Percentiles rank a stretch among this genome's conserved stretches.
These are phyloP conservation scores for Rhinoptilus africanus DNA, from an alignment of 2,113 vertebrate genomes.

Conservation along the genomic window DNA sequence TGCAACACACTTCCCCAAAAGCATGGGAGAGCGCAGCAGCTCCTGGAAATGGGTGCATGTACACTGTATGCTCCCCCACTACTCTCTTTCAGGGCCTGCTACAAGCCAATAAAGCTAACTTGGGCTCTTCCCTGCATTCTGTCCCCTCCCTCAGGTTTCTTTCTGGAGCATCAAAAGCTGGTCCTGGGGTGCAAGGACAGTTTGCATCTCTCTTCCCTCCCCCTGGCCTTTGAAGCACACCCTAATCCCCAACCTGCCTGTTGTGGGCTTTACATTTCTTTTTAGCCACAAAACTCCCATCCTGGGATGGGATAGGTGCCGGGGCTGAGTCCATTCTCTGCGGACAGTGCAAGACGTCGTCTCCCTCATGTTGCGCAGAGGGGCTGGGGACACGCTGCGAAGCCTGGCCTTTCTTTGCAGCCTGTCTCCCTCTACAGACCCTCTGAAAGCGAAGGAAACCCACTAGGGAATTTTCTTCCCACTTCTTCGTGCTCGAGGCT, in stretches of 20 bases:
- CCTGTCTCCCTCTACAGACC: not conserved
- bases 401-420: not conserved
- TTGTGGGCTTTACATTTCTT: not conserved
- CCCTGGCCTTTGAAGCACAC: not conserved
- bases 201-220: accelerated
- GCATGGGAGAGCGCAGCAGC: not conserved
- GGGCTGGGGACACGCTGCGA: not conserved
- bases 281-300: no score
- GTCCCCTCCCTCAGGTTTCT: not conserved
- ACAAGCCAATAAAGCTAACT: not conserved
- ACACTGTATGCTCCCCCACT: not conserved
- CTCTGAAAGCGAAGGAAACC: not conserved
- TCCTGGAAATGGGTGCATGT: not conserved
- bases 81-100: not conserved
- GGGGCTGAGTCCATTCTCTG: not conserved
- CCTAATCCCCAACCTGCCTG: not conserved
- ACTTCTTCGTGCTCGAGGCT: not conserved
- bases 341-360: accelerated
- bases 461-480: not conserved
- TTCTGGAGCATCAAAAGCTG: not conserved
- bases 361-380: accelerated
- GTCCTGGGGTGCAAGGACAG: not conserved
- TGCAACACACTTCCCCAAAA: not conserved
- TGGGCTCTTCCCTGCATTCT: not conserved
- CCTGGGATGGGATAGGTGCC: accelerated